A percentile compares a stretch with the other conserved stretches of the same genome.
Evolutionary conservation across 2,113 vertebrate species (phyloP).

Genomic region (Lipotes vexillifer): DNA sequence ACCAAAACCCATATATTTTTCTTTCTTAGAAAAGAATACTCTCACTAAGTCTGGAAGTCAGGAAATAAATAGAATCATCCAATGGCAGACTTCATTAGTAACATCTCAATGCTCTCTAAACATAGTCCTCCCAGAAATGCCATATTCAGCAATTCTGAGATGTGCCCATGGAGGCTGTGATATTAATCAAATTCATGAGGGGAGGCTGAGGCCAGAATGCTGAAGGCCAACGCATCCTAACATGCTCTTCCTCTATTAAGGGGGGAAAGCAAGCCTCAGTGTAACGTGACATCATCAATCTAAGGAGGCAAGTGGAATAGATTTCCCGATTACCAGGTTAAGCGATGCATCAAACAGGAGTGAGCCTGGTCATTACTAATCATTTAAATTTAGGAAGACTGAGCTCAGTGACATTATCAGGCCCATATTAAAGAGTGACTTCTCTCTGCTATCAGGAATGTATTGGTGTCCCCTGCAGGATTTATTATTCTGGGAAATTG

Average conservation of each 20-base stretch:
- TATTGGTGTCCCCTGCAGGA: slow-evolving; percentile 69
- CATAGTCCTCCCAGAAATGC: slow-evolving; percentile 50
- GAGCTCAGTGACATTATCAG: slow-evolving; percentile 79
- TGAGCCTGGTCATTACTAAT: slow-evolving; percentile 75
- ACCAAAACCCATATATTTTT: not conserved
- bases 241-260: slow-evolving; percentile 62
- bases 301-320: slow-evolving; percentile 73
- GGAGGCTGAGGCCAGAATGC: slow-evolving; percentile 51
- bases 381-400: slow-evolving; percentile 79
- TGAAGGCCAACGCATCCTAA: slow-evolving; percentile 43
- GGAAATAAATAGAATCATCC: slow-evolving; percentile 35
- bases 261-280: slow-evolving; percentile 36
- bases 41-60: not conserved
- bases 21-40: not conserved
- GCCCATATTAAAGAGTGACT: slow-evolving; percentile 77
- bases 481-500: slow-evolving; percentile 69
- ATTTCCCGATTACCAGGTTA: slow-evolving; percentile 81
- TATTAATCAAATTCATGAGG: slow-evolving; percentile 60
- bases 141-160: slow-evolving; percentile 59
- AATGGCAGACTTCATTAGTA: slow-evolving; percentile 60
- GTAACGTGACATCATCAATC: slow-evolving; percentile 81
- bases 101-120: slow-evolving; percentile 75
- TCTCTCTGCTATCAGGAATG: slow-evolving; percentile 70
- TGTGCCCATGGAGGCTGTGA: not conserved
- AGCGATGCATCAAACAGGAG: slow-evolving; percentile 76